These are phyloP conservation scores for Stenodema calcarata DNA, from an alignment of 2,888 invertebrate genomes.

Conservation along the genomic window DNA sequence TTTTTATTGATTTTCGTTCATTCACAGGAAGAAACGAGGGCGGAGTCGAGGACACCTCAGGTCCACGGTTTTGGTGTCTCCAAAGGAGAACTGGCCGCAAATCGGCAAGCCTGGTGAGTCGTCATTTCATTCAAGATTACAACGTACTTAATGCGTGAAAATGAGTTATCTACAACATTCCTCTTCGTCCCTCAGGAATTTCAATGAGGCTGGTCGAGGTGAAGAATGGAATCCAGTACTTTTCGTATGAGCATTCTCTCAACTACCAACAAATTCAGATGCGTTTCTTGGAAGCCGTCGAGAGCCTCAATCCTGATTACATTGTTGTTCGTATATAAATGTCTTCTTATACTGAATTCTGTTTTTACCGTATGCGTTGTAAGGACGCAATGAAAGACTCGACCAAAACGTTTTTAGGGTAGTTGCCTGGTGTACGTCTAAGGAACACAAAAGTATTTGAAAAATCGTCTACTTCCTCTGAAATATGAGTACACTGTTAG, in stretches of 20 bases:
- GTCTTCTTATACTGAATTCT: background rate
- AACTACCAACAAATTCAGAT: conserved; percentile 77
- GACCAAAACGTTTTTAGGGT: no score
- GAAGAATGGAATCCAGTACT: conserved; percentile 68
- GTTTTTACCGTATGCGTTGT: no score
- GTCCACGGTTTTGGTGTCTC: conserved; percentile 72
- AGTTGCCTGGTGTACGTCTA: no score
- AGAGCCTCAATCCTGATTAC: conserved; percentile 78
- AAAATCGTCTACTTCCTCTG: no score
- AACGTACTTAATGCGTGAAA: background rate
- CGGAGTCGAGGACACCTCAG: conserved; percentile 68
- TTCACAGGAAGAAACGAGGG: conserved; percentile 67
- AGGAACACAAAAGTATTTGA: no score
- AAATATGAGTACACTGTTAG: no score
- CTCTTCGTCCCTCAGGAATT: conserved; percentile 62
- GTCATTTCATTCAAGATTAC: background rate
- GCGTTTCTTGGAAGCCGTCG: conserved; percentile 78
- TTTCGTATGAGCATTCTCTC: conserved; percentile 76
- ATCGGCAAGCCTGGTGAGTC: conserved; percentile 69
- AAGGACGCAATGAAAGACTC: no score
- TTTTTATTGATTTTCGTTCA: background rate
- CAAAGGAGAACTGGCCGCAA: conserved; percentile 76
- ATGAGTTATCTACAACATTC: background rate
- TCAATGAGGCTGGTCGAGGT: conserved; percentile 72
- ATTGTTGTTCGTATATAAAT: conserved; percentile 67